Conservation (phyloP, 2,113 vertebrate genomes). For the Echinops telfairi region DNA sequence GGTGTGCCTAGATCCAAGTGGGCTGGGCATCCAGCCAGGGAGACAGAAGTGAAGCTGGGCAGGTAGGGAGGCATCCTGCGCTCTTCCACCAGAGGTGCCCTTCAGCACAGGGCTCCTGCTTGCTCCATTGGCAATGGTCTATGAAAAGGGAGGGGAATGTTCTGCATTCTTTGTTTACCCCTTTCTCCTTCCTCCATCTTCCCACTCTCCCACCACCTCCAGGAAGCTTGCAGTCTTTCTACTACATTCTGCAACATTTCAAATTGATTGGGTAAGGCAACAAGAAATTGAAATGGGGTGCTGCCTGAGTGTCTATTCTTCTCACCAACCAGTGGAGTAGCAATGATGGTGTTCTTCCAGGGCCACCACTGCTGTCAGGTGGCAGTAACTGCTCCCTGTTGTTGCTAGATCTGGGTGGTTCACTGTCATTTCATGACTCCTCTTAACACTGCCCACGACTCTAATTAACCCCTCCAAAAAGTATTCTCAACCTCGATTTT, state of each 20-base stretch:
- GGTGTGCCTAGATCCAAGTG: slow-evolving; percentile 42
- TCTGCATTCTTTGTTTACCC: not conserved
- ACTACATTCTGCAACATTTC: not conserved
- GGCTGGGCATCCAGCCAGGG: slow-evolving; percentile 68
- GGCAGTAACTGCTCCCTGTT: not conserved
- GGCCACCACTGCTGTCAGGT: not conserved
- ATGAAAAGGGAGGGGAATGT: not conserved
- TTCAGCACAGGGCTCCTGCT: slow-evolving; percentile 37
- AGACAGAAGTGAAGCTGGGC: slow-evolving; percentile 51
- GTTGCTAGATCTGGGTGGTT: not conserved
- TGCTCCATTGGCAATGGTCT: not conserved
- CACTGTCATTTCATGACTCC: not conserved
- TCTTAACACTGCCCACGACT: not conserved
- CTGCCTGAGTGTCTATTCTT: not conserved
- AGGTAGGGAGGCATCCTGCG: not conserved
- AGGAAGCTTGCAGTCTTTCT: not conserved
- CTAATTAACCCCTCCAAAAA: not conserved
- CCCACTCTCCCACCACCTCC: not conserved
- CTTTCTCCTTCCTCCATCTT: not conserved
- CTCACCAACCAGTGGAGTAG: not conserved
- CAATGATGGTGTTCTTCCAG: slow-evolving; percentile 24
- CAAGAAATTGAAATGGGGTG: not conserved
- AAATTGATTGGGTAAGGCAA: not conserved
- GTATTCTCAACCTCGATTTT: not conserved
- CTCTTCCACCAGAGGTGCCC: slow-evolving; percentile 55